Evolutionary conservation across 2,888 invertebrate species (phyloP), one percentile per base, ranked within the genome.

Genomic region (Perizoma affinitatum): DNA sequence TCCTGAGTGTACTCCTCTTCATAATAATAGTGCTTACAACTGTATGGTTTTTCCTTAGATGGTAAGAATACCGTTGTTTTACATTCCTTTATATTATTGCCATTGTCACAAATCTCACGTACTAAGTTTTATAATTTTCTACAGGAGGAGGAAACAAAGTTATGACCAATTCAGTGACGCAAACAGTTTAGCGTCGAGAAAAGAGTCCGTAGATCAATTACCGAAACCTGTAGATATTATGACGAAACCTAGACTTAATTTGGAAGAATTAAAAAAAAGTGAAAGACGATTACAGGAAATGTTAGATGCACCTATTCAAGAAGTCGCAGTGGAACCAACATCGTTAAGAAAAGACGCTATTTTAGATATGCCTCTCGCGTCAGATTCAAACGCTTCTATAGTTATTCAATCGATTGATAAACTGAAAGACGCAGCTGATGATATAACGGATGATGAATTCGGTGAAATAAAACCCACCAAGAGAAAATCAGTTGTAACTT

Each of bases 401-500:
- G 83, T 90, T 2, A 88, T 92, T 64, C 89, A 90, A 74, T 87
- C 88, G 2, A 86, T 88, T 63, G 89, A 91, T 60, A 89, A 88
- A 71, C 72, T 91, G 35, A 91, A 92, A 74, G 85, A 86, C 51
- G 84, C 82, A 9, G 76, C 69, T 5, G 85, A 87, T 5, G 80
- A 82, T 4, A 84, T 82, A 1, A 88, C 87, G 22, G 88, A 86
- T 10, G 89, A 92, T 66, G 92, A 92, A 71, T 91, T 83, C 61
- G 92, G 91, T 1, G 92, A 92, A 79, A 67, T 57, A 7, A 75
- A 68, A 54, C 76, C 61, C 63, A 61, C 76, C 2, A 82, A 80
- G 68, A 84, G 85, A 68, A 93, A 93, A 75, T 92, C 93, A 4
- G 88, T 91, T 0, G 93, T 94, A 6, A 93, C 91, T 0, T 94